Conservation (phyloP, 1,140 invertebrate species). For the Pseudomyrmex dendroicus region DNA sequence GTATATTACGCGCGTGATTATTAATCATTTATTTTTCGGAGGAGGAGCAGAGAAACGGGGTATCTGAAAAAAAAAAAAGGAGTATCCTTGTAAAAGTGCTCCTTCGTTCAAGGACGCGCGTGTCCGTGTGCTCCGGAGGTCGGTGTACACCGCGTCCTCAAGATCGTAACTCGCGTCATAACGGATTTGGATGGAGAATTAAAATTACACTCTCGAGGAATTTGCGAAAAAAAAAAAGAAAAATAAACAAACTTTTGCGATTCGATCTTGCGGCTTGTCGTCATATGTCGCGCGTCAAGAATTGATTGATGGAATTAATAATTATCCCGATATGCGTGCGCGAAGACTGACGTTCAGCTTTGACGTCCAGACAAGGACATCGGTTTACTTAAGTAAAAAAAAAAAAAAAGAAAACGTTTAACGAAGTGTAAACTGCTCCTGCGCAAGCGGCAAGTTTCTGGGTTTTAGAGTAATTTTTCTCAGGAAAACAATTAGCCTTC, state of each 20-base stretch:
- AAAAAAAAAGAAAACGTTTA: conserved; percentile 14
- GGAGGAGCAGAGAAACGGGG: too few species aligned
- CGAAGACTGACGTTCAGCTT: conserved; percentile 14
- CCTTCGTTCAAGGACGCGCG: conserved; percentile 27
- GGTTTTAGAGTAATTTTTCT: too few species aligned
- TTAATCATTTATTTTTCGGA: background rate
- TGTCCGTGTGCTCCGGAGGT: background rate
- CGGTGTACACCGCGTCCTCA: background rate
- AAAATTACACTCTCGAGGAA: background rate
- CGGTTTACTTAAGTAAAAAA: background rate
- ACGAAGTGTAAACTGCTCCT: too few species aligned
- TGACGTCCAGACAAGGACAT: conserved; percentile 10
- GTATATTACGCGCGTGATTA: background rate
- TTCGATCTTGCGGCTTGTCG: background rate
- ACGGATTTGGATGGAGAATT: conserved; percentile 22
- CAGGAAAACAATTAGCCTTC: too few species aligned
- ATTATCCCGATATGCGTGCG: background rate
- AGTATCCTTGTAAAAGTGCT: conserved; percentile 15
- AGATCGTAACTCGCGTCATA: background rate
- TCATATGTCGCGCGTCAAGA: background rate
- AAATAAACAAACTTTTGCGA: background rate
- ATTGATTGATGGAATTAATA: conserved; percentile 39
- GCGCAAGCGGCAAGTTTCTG: too few species aligned
- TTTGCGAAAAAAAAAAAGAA: background rate
- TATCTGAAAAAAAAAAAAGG: background rate